Percentiles rank a stretch among this genome's conserved stretches.
Evolutionary conservation across 1,140 invertebrate genomes (phyloP).

Genomic region (Armadillidium nasatum): DNA sequence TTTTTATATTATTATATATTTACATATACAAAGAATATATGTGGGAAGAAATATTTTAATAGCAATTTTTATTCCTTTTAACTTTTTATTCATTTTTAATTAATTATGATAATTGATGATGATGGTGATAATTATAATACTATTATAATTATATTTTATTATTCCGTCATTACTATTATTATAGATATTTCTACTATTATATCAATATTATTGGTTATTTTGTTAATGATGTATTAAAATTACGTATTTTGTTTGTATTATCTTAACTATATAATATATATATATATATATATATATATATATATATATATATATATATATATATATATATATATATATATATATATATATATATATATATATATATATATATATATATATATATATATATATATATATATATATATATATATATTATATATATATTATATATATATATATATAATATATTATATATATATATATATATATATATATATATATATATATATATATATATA

Average conservation of each 20-base stretch:
- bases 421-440: slow-evolving; percentile 14
- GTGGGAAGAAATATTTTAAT: no score
- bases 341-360: neutral
- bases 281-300: no score
- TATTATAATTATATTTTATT: no score
- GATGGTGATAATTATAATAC: no score
- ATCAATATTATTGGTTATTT: neutral
- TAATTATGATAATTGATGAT: no score
- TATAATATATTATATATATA: slow-evolving; percentile 8
- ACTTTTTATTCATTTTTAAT: no score
- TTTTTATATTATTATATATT: no score
- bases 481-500: slow-evolving; percentile 15
- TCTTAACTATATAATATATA: no score
- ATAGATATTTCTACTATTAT: neutral
- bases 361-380: neutral
- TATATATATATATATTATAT: neutral
- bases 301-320: neutral
- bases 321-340: neutral
- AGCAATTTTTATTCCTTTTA: no score
- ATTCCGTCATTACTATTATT: neutral
- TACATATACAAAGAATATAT: no score
- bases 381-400: slow-evolving; percentile 9
- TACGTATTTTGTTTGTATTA: no score
- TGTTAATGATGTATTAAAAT: no score
- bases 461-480: slow-evolving; percentile 5